Evolutionary conservation across 2,113 vertebrate genomes (phyloP).

Genomic region (Cariama cristata): DNA sequence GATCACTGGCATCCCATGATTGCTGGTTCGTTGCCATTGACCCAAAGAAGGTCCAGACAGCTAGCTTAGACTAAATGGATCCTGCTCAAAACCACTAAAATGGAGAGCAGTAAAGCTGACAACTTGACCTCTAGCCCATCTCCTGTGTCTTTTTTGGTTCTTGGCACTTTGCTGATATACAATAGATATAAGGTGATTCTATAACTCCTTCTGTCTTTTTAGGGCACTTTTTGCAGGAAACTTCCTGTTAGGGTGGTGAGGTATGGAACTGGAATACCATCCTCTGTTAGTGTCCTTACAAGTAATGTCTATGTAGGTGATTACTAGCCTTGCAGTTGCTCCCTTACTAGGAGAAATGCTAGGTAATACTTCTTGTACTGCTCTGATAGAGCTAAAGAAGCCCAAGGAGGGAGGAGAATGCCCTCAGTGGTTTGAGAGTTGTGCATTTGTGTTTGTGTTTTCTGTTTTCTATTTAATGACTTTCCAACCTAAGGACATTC

Average conservation of each 20-base stretch:
- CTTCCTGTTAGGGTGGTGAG: neutral
- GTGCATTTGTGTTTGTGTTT: neutral
- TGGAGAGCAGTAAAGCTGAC: neutral
- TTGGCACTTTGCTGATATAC: neutral
- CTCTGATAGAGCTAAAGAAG: neutral
- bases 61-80: neutral
- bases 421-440: neutral
- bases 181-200: neutral
- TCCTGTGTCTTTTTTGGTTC: neutral
- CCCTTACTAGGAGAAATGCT: neutral
- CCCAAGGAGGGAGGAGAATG: rapidly evolving
- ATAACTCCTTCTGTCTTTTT: neutral
- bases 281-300: neutral
- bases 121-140: neutral
- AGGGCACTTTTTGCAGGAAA: neutral
- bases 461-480: neutral
- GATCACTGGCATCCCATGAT: neutral
- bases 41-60: neutral
- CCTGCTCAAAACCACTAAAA: neutral
- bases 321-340: neutral
- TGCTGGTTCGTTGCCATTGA: neutral
- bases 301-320: neutral
- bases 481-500: neutral
- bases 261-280: neutral
- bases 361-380: neutral